Base-by-base conservation (phyloP, 2,113 vertebrate species). In the Blennius ocellaris region DNA sequence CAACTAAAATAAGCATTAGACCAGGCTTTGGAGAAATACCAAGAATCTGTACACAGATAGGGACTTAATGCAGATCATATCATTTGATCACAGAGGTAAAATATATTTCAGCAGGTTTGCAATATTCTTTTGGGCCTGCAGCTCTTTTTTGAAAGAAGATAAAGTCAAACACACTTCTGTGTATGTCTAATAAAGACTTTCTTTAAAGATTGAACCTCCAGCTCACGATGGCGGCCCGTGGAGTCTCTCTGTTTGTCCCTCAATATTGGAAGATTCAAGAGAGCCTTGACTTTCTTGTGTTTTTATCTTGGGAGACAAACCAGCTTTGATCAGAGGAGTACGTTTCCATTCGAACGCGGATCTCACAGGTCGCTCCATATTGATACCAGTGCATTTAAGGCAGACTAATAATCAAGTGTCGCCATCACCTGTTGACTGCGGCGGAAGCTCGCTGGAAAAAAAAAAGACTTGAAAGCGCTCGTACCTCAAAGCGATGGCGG, bases 361-460 rank as follows among this genome's bases (percentile, higher is more conserved):
- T 84, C 70, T 74, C 76, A 73, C 78, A 70, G 64, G 76, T 76
- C 57, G 55, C 70, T 66, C 55, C 38, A 39, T 80, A 74, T 73
- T 84, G 77, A 73, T 80, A 39, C 49, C 45, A 45, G 69, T 69
- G 37, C 65, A 69, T 72, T 83, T 79, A 74, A 73, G 59, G 51
- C 64, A 21, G 43, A 52, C 60, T 82, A 52, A 73, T 81, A 78
- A 84, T 86, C 74, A 65, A 67, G 69, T 71, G 40, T 71, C 86
- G 81, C 84, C 80, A 82, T 84, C 90, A 92, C 90, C 89, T 91
- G 89, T 92, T 90, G 87, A 82, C 80, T 82, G 74, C 54, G 15
- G 73, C 21, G 43, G 72, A 60, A 69, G 56, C 62, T n/a, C 48
- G 39, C 48, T 57, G 45, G 74, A 81, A 80, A 74, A 76, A 81